A percentile compares a stretch with the other conserved stretches of the same genome.
phyloP scores from a whole-genome alignment of 1,140 invertebrate species.

The Eumaeus atala region DNA sequence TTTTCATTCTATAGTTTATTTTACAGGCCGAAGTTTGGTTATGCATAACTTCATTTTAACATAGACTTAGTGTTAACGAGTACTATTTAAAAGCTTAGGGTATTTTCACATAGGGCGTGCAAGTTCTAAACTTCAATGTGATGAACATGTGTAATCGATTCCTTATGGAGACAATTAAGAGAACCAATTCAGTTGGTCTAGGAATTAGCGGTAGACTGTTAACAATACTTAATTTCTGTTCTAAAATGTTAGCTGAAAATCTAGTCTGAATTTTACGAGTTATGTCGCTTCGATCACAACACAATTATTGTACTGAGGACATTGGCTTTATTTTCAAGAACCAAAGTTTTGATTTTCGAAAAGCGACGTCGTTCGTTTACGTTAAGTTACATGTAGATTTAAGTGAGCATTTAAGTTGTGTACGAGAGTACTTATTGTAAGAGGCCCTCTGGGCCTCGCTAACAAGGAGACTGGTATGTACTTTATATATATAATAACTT shows the following conservation, averaged over 20 bases:
- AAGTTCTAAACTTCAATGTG: not conserved
- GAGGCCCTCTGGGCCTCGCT: slow-evolving; percentile 54
- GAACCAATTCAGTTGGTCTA: slow-evolving; percentile 26
- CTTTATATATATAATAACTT: slow-evolving; percentile 48
- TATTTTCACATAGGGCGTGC: slow-evolving; percentile 2
- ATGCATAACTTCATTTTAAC: slow-evolving; percentile 3
- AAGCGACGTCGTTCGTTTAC: slow-evolving; percentile 47
- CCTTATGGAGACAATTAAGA: no score
- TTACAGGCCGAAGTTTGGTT: not conserved
- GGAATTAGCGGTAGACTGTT: slow-evolving; percentile 34
- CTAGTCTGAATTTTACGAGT: slow-evolving; percentile 58
- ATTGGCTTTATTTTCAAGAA: slow-evolving; percentile 17
- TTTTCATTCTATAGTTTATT: not conserved
- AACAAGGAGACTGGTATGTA: slow-evolving; percentile 71
- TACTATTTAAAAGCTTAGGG: not conserved
- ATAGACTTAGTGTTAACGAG: not conserved
- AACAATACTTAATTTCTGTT: slow-evolving; percentile 40
- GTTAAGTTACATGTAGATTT: slow-evolving; percentile 45
- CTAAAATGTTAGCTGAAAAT: slow-evolving; percentile 55
- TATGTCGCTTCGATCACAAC: slow-evolving; percentile 30
- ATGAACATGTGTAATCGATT: slow-evolving; percentile 9
- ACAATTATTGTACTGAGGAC: not conserved
- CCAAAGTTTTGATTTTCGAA: slow-evolving; percentile 32
- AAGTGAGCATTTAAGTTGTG: slow-evolving; percentile 69
- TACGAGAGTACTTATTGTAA: slow-evolving; percentile 60